Evolutionary conservation across 2,888 invertebrate genomes (phyloP).

Genomic region (Mylabris sibirica): DNA sequence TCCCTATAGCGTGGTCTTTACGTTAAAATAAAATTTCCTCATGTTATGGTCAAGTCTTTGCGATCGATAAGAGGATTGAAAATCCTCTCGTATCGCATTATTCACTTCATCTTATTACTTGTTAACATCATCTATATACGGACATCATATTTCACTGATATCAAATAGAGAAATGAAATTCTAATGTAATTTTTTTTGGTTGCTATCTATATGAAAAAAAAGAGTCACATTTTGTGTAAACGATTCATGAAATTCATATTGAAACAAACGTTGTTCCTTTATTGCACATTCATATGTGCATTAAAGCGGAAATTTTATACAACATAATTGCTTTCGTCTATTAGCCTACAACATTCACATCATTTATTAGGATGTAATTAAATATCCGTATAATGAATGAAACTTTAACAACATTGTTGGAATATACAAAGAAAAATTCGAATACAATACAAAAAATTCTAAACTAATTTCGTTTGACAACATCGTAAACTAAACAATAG

Average conservation of each 20-base stretch:
- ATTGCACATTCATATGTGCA: slow-evolving; percentile 23
- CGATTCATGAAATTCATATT: slow-evolving; percentile 28
- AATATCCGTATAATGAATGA: not conserved
- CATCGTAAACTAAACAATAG: not conserved
- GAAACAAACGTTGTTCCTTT: slow-evolving; percentile 22
- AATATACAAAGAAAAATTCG: not conserved
- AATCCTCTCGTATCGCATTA: slow-evolving; percentile 49
- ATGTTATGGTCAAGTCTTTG: slow-evolving; percentile 31
- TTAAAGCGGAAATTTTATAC: slow-evolving; percentile 27
- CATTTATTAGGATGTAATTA: slow-evolving; percentile 15
- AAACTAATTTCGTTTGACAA: not conserved
- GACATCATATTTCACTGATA: slow-evolving; percentile 50
- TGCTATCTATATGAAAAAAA: not conserved
- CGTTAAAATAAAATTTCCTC: slow-evolving; percentile 40
- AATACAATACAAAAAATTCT: not conserved
- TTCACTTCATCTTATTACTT: slow-evolving; percentile 50
- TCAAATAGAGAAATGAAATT: slow-evolving; percentile 40
- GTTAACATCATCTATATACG: slow-evolving; percentile 55
- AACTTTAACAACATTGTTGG: not conserved
- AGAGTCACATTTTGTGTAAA: slow-evolving; percentile 24
- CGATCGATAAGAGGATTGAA: slow-evolving; percentile 44
- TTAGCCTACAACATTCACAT: slow-evolving; percentile 13
- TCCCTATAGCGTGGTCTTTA: not conserved
- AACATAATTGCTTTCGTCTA: slow-evolving; percentile 23
- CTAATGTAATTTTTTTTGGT: slow-evolving; percentile 32